A percentile compares a stretch with the other conserved stretches of the same genome.
Evolutionary conservation across 2,888 invertebrate species (phyloP).

Genomic region (Eristalinus aeneus): DNA sequence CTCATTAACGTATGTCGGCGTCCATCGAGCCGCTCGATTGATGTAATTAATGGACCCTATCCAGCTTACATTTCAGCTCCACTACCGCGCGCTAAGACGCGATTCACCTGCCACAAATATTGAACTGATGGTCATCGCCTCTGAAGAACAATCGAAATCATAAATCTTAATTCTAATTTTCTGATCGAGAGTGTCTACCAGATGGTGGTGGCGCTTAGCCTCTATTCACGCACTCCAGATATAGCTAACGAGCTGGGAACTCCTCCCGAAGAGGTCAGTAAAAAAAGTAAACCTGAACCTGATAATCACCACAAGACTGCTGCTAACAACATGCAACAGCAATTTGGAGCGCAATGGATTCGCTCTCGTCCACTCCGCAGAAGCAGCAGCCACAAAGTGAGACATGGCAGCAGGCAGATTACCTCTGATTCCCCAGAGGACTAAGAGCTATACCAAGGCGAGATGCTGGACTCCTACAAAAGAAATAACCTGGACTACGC

Average conservation of each 20-base stretch:
- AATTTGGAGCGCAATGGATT: constrained; percentile 44
- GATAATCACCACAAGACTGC: constrained; percentile 48
- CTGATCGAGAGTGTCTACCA: constrained; percentile 47
- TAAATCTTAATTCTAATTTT: constrained; percentile 69
- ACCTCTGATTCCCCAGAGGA: constrained; percentile 25
- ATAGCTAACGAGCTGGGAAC: constrained; percentile 65
- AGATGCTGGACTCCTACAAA: background rate
- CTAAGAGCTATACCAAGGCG: background rate
- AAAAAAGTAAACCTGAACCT: constrained; percentile 15
- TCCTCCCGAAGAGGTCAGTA: constrained; percentile 22
- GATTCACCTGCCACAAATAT: constrained; percentile 53
- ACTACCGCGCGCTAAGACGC: constrained; percentile 54
- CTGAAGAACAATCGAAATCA: constrained; percentile 57
- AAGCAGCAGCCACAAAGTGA: constrained; percentile 29
- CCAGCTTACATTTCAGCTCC: constrained; percentile 40
- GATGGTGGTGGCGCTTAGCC: constrained; percentile 34
- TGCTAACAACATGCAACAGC: constrained; percentile 54
- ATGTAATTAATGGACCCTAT: constrained; percentile 50
- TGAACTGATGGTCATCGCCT: background rate
- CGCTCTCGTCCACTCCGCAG: constrained; percentile 7
- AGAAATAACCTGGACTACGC: constrained; percentile 40
- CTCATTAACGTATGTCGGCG: constrained; percentile 1
- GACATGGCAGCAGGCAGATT: constrained; percentile 37
- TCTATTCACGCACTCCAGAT: constrained; percentile 35
- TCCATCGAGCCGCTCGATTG: constrained; percentile 47